Evolutionary conservation across 2,113 vertebrate genomes (phyloP), one percentile per base, ranked within the genome.

Genomic region (Chaetodon auriga): DNA sequence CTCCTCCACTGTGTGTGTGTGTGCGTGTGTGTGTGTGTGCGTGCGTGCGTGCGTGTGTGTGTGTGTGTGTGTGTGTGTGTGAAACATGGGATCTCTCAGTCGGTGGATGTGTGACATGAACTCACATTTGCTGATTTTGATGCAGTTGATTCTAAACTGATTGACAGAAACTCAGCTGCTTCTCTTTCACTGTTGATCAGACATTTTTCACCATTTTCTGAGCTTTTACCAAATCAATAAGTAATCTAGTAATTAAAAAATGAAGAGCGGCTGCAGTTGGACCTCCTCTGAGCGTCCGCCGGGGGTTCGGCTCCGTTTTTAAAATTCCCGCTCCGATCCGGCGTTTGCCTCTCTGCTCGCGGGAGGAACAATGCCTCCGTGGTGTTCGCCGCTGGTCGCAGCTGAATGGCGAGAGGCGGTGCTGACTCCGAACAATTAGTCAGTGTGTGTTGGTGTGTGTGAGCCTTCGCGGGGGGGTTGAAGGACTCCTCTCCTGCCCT

Each of bases 351-450:
- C 18, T 57, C 38, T 38, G 16, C 35, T 35, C 36, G 25, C 48
- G 74, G 76, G 18, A 66, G 82, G 85, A 85, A 88, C 87, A 90
- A 88, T 21, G 82, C 36, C 78, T 15, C 54, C 81, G 43, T 85
- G 80, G 64, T 86, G 89, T 61, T 63, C 30, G 80, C 23, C 49
- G 55, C 2, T 58, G 77, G 72, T 82, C 58, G 58, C 58, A 57
- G 73, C 85, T 68, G 72, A 76, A 83, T 68, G 73, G 48, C 41
- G 65, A 73, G 81, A 84, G 76, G 75, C 90, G 83, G 71, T 0
- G 77, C 84, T 81, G 92, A 91, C 87, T 93, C 79, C 72, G 87
- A 92, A 94, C 91, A 94, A 92, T 93, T 85, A 87, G 81, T 88
- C 74, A 21, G 91, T 92, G 83, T 94, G 87, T 92, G 80, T 92